Evolutionary conservation across 2,797 vertebrate species (phyloP).

Genomic region (Helarctos malayanus): DNA sequence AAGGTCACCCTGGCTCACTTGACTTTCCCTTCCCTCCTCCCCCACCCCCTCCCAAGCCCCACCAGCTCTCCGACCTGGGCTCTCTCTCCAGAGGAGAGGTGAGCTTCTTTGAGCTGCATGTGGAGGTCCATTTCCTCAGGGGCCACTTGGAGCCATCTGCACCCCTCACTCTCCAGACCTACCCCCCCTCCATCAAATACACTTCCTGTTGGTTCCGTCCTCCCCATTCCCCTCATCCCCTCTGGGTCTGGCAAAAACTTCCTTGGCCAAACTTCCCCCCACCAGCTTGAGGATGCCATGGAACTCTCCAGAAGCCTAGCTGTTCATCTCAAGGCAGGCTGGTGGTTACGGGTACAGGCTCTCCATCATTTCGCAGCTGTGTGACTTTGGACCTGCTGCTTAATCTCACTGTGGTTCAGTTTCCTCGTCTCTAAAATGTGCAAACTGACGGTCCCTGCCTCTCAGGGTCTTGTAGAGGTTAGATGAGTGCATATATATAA

Average conservation of each 20-base stretch:
- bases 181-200: neutral
- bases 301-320: neutral
- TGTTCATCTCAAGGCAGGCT: neutral
- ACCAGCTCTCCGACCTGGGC: neutral
- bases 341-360: too few species aligned
- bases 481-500: neutral
- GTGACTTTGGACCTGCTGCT: neutral
- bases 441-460: neutral
- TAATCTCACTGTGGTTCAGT: neutral
- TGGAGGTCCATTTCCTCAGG: neutral
- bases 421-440: neutral
- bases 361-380: neutral
- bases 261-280: neutral
- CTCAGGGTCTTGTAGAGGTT: neutral
- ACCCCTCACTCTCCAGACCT: too few species aligned
- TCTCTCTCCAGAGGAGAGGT: neutral
- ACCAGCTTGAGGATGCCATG: neutral
- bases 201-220: neutral
- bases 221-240: neutral
- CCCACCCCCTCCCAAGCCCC: rapidly evolving
- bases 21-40: neutral
- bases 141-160: neutral
- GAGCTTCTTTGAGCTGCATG: neutral
- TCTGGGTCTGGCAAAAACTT: neutral
- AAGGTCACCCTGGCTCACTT: neutral